Evolutionary conservation across 2,113 vertebrate genomes (phyloP).

Genomic region (Lepus europaeus): DNA sequence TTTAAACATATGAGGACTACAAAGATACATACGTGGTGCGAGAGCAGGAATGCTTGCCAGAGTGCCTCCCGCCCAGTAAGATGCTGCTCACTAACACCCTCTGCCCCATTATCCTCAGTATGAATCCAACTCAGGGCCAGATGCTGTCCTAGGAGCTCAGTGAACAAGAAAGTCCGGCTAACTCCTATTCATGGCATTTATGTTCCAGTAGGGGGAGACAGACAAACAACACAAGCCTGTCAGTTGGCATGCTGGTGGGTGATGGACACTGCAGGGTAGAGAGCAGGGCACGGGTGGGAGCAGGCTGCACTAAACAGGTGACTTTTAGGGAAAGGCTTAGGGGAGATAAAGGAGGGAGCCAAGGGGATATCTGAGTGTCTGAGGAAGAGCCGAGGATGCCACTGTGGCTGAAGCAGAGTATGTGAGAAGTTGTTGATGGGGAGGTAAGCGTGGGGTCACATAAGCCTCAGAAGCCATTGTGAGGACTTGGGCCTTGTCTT

Average conservation of each 20-base stretch:
- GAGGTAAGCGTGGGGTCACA: neutral
- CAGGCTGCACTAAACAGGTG: neutral
- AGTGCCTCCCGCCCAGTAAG: neutral
- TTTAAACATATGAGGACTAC: neutral
- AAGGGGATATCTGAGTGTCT: neutral
- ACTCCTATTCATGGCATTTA: neutral
- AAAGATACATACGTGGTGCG: neutral
- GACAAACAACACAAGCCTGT: neutral
- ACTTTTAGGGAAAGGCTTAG: neutral
- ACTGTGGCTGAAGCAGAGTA: neutral
- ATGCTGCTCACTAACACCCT: neutral
- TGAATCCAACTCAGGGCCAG: neutral
- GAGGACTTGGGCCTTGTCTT: neutral
- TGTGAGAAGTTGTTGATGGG: neutral
- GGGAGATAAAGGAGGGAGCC: neutral
- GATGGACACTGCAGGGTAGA: neutral
- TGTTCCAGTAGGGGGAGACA: slow-evolving; percentile 69
- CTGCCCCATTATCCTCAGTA: neutral
- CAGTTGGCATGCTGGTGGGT: neutral
- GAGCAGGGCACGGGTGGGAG: neutral
- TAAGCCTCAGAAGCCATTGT: neutral
- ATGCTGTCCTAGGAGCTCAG: neutral
- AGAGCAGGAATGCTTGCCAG: neutral
- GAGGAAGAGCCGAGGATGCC: neutral
- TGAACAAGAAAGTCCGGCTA: neutral